These are phyloP conservation scores for Melipona beecheii DNA, from an alignment of 2,888 invertebrate species.

Conservation along the genomic window DNA sequence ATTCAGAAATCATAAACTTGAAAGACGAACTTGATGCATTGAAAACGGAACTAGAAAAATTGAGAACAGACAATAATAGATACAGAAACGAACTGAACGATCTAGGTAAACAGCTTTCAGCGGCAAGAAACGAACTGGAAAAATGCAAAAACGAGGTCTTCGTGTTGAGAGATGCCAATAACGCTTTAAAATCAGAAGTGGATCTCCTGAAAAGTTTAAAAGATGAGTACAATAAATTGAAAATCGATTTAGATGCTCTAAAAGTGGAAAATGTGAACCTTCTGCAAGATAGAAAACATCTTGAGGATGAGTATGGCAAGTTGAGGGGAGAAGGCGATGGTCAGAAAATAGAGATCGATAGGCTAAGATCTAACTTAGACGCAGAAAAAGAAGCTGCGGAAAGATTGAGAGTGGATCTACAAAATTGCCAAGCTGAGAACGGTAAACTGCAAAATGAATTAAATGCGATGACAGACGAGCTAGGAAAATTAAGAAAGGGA, in stretches of 20 bases:
- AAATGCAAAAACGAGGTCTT: slow-evolving; percentile 61
- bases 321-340: slow-evolving; percentile 49
- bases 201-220: slow-evolving; percentile 55
- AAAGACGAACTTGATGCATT: slow-evolving; percentile 54
- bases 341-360: slow-evolving; percentile 52
- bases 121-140: slow-evolving; percentile 62
- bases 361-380: slow-evolving; percentile 44
- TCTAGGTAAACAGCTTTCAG: slow-evolving; percentile 21
- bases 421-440: slow-evolving; percentile 54
- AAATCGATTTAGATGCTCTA: slow-evolving; percentile 40
- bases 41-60: slow-evolving; percentile 34
- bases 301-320: slow-evolving; percentile 38
- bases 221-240: slow-evolving; percentile 48
- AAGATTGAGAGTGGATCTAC: slow-evolving; percentile 61
- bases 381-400: slow-evolving; percentile 43
- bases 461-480: slow-evolving; percentile 32
- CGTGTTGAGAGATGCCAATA: slow-evolving; percentile 47
- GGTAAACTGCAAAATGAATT: slow-evolving; percentile 43
- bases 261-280: slow-evolving; percentile 53
- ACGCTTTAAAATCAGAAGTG: slow-evolving; percentile 35
- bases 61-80: slow-evolving; percentile 60
- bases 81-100: slow-evolving; percentile 32
- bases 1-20: slow-evolving; percentile 40
- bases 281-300: slow-evolving; percentile 31
- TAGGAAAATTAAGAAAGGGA: slow-evolving; percentile 24